Conservation (phyloP, 2,888 invertebrate species). For the Deilephila porcellus region DNA sequence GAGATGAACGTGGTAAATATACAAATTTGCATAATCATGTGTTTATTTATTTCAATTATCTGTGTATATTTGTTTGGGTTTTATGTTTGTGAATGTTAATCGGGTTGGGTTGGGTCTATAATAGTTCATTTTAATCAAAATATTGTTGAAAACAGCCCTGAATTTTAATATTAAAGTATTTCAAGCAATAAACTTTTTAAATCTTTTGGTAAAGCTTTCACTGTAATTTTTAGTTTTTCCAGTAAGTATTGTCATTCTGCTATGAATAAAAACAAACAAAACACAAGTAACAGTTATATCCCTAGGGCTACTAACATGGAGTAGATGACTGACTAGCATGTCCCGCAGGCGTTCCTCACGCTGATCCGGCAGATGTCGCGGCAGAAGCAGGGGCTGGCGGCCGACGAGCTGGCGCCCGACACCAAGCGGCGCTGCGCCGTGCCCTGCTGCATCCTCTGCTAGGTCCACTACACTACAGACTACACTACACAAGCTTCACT, state of each 20-base stretch:
- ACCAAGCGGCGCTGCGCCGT: conserved; percentile 44
- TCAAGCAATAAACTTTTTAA: too few species aligned
- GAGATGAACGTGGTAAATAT: conserved; percentile 58
- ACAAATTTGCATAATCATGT: conserved; percentile 67
- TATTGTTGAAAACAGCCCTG: too few species aligned
- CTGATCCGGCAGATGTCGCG: conserved; percentile 73
- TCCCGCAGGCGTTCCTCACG: conserved; percentile 71
- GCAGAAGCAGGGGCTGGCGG: conserved; percentile 62
- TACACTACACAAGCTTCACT: not conserved
- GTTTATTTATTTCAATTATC: conserved; percentile 44
- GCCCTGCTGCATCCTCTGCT: conserved; percentile 59
- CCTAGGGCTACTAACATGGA: too few species aligned
- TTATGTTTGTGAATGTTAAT: not conserved
- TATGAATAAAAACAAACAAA: not conserved
- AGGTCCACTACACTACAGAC: not conserved
- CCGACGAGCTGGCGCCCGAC: conserved; percentile 43
- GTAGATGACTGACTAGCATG: conserved; percentile 7
- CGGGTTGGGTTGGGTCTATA: not conserved
- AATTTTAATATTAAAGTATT: too few species aligned
- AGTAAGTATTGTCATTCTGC: too few species aligned
- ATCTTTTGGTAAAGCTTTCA: too few species aligned
- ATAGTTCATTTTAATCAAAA: too few species aligned
- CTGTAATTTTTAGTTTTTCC: too few species aligned
- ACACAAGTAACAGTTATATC: not conserved
- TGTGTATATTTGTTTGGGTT: not conserved